These are phyloP conservation scores for Lycorma delicatula DNA, from an alignment of 1,140 invertebrate species.

Conservation along the genomic window DNA sequence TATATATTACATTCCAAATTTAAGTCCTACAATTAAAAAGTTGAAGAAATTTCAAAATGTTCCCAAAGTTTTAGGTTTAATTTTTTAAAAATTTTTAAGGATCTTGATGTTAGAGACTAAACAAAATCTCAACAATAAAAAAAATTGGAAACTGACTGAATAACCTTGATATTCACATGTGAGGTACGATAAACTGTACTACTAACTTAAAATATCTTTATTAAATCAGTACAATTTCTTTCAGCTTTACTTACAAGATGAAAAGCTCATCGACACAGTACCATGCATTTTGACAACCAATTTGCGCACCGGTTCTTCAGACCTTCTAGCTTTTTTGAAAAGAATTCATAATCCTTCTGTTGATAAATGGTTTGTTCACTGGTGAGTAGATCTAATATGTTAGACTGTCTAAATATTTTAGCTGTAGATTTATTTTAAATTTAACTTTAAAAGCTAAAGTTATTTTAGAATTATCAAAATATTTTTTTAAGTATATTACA, in stretches of 20 bases:
- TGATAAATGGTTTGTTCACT: constrained; percentile 70
- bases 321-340: constrained; percentile 54
- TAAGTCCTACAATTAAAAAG: too few relatives aligned
- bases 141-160: too few relatives aligned
- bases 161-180: too few relatives aligned
- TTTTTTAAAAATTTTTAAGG: too few relatives aligned
- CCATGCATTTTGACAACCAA: constrained; percentile 64
- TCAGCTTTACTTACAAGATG: constrained; percentile 47
- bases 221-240: constrained; percentile 6
- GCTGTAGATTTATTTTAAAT: background rate
- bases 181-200: too few relatives aligned
- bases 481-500: background rate
- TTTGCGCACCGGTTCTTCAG: constrained; percentile 51
- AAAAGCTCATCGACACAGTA: constrained; percentile 50
- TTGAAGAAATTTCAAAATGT: too few relatives aligned
- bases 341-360: constrained; percentile 54
- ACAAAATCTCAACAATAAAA: too few relatives aligned
- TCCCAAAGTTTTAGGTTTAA: too few relatives aligned
- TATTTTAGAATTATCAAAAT: constrained; percentile 4
- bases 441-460: too few relatives aligned
- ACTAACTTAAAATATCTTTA: background rate
- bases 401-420: background rate
- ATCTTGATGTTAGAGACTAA: too few relatives aligned
- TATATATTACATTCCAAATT: background rate
- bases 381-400: constrained; percentile 46